Conservation (phyloP, 92 coral and sea anemone species). For the Umimayanthus chanpuru region DNA sequence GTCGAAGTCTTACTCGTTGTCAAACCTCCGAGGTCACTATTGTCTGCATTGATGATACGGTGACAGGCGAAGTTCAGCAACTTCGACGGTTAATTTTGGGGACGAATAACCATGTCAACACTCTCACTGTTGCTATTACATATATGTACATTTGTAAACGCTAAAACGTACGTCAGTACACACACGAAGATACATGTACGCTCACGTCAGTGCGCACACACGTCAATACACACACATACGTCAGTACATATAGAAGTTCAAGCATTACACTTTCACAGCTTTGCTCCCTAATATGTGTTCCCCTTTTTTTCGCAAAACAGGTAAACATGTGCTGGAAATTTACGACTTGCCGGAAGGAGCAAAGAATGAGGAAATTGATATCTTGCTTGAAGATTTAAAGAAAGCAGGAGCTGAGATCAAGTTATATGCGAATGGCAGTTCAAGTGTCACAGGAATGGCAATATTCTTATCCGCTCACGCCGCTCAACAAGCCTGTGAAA, state of each 20-base stretch:
- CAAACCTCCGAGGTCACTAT: too few species aligned
- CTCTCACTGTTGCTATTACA: not conserved
- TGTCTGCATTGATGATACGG: not conserved
- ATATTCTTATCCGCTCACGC: constrained; percentile 65
- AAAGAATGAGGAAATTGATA: constrained; percentile 64
- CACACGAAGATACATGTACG: not conserved
- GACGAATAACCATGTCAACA: not conserved
- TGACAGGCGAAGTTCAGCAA: not conserved
- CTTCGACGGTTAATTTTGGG: not conserved
- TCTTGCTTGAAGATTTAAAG: constrained; percentile 69
- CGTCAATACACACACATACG: not conserved
- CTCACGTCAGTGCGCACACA: not conserved
- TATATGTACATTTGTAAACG: not conserved
- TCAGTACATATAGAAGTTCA: not conserved
- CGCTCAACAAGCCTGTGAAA: constrained; percentile 70
- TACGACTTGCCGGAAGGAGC: constrained; percentile 62
- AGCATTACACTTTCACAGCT: not conserved
- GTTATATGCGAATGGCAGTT: constrained; percentile 42
- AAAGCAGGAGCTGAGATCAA: constrained; percentile 75
- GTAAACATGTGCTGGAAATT: constrained; percentile 71
- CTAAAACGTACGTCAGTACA: not conserved
- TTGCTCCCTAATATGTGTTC: not conserved
- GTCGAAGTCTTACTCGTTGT: too few species aligned
- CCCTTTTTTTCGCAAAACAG: constrained; percentile 40
- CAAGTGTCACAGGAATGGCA: constrained; percentile 59